Evolutionary conservation across 2,888 invertebrate species (phyloP), one percentile per base, ranked within the genome.

Genomic region (Ophraella communa): DNA sequence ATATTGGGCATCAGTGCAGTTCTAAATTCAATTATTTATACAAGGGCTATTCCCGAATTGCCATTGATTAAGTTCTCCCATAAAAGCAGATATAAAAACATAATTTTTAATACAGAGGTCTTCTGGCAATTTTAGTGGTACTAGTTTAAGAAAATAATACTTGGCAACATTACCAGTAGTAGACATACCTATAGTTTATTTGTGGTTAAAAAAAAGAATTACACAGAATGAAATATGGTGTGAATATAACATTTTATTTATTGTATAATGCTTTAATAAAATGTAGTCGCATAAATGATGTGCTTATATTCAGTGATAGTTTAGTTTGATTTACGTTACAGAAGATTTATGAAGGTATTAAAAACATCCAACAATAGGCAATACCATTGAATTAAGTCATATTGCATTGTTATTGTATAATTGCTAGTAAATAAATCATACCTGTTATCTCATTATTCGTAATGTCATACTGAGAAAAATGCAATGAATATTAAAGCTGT

Each of bases 351-450:
- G 24, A 24, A 8, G 49, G 58, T 58, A 58, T 42, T 58, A 58
- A 58, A 58, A 58, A 58, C 58, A 23, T 33, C 23, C 49, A 58
- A 58, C 58, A 58, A 58, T 58, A 49, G 47, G 49, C 58, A 58
- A 58, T 58, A 49, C 58, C 58, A 58, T 58, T 58, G 58, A 49
- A 58, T 58, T 58, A 58, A 58, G 58, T 58, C 58, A 58, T 58
- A 49, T 49, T 58, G 33, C 54, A 54, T 54, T 39, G 24, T 58
- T 58, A 23, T 49, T 58, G 49, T 49, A 58, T 58, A 58, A 58
- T 58, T 58, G 49, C 49, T 58, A 35, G 33, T 10, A 23, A 49
- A 58, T 58, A 58, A 58, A 58, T 58, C 58, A 58, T 58, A 58
- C 20, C 24, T 39, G 47, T 58, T 58, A 35, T 58, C 23, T 8